Percentiles rank a stretch among this genome's conserved stretches.
Evolutionary conservation across 2,113 vertebrate genomes (phyloP).

Genomic region (Heterotilapia buettikoferi): DNA sequence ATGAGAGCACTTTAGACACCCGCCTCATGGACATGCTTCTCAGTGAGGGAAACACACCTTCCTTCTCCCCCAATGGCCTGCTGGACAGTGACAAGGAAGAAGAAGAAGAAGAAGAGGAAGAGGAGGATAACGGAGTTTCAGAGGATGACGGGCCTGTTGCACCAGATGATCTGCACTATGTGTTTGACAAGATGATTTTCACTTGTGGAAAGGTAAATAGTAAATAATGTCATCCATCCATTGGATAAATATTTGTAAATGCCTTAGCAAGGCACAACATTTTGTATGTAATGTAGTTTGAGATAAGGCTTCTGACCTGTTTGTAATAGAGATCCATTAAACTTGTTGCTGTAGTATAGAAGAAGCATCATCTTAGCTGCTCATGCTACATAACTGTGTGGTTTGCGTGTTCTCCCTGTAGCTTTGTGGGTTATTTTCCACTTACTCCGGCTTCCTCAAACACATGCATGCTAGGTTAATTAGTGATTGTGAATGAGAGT

Average conservation of each 20-base stretch:
- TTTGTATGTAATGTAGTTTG: not conserved
- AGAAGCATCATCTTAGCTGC: not conserved
- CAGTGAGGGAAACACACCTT: slow-evolving; percentile 11
- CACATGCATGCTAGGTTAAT: not conserved
- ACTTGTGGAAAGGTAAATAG: slow-evolving; percentile 90
- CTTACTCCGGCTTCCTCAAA: not conserved
- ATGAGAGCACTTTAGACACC: slow-evolving; percentile 10
- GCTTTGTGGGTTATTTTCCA: not conserved
- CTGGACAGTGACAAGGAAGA: slow-evolving; percentile 52
- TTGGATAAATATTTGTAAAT: not conserved
- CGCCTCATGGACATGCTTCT: slow-evolving; percentile 41
- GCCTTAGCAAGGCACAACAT: not conserved
- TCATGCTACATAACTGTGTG: not conserved
- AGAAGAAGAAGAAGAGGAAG: not conserved
- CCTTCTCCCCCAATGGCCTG: slow-evolving; percentile 66
- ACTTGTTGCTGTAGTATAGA: not conserved
- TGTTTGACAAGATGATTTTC: slow-evolving; percentile 94
- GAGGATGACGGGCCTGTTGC: slow-evolving; percentile 57
- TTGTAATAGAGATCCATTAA: not conserved
- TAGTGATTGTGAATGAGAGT: not conserved
- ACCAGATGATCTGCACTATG: slow-evolving; percentile 83
- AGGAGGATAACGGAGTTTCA: slow-evolving; percentile 49
- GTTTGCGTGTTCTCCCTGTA: not conserved
- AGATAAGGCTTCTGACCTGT: not conserved
- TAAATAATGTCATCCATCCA: not conserved